Base-by-base conservation (phyloP, 2,113 vertebrate species). In the Raja brachyura region DNA sequence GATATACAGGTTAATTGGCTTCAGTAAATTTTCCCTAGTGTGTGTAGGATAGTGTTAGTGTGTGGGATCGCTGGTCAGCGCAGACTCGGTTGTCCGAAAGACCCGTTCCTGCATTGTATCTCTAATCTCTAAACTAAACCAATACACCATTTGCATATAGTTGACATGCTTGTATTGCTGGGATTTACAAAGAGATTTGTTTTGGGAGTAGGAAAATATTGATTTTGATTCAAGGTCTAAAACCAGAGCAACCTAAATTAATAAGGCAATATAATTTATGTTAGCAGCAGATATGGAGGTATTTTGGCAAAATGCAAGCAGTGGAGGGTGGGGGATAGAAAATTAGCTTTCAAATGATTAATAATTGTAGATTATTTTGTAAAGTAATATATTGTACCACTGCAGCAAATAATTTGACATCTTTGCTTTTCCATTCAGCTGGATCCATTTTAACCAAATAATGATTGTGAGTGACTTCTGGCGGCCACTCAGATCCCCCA, bases 121-220 rank as follows among this genome's bases (percentile, higher is more conserved):
- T 48, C 39, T 3, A 48, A 48, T 1, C n/a, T n/a, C 39, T 48
- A 48, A 48, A 48, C 39, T 48, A 48, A 48, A 48, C 13, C 61
- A 90, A 90, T 90, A 48, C 33, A 25, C 22, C 18, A 73, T 73
- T 73, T 92, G 68, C 90, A 73, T 73, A 22, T 28, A 92, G 20
- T 54, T 73, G 33, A 73, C 63, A 54, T 92, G 3, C 88, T 92
- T 28, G 39, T 54, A 73, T 92, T 20, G 18, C 18, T 48, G 63
- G 9, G 39, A 73, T 14, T 92, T 92, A 92, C 4, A 33, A 25
- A 73, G 61, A 33, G 33, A 4, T 16, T 68, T 39, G 63, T 33
- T 33, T 68, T 90, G n/a, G 86, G 63, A 66, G n/a, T 10, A 86
- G 56, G n/a, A 88, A 81, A 83, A 18, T 33, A 90, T 90, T 39